A percentile compares a stretch with the other conserved stretches of the same genome.
Evolutionary conservation across 2,888 invertebrate species (phyloP).

Genomic region (Ptilodon capucinus): DNA sequence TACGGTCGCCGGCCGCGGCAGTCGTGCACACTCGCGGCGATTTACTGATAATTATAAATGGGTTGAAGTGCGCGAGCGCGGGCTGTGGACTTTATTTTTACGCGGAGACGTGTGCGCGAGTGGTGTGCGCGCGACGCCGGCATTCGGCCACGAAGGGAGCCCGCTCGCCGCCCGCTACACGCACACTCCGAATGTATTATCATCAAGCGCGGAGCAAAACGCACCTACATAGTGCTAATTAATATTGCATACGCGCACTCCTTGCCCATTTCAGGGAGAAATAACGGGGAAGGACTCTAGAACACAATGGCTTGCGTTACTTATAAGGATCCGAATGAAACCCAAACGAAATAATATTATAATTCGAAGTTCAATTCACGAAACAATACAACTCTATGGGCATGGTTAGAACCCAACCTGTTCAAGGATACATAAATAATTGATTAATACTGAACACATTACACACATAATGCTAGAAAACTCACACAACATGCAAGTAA

Average conservation of each 20-base stretch:
- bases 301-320: conserved; percentile 61
- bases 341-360: conserved; percentile 42
- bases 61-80: conserved; percentile 77
- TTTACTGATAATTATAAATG: conserved; percentile 83
- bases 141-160: conserved; percentile 65
- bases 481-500: too few relatives aligned
- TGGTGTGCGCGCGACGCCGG: conserved; percentile 65
- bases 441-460: not conserved
- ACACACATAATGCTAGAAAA: too few relatives aligned
- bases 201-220: conserved; percentile 66
- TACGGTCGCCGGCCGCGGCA: conserved; percentile 70
- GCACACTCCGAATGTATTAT: conserved; percentile 64
- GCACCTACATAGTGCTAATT: conserved; percentile 65
- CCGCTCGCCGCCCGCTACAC: conserved; percentile 52
- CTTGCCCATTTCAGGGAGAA: conserved; percentile 64
- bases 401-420: conserved; percentile 5
- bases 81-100: conserved; percentile 80
- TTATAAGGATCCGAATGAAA: conserved; percentile 50
- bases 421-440: conserved; percentile 1
- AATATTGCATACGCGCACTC: conserved; percentile 68
- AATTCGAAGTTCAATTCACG: conserved; percentile 23
- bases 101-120: conserved; percentile 76
- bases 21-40: conserved; percentile 76
- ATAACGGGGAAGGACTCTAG: conserved; percentile 67
- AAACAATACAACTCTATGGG: conserved; percentile 20